Evolutionary conservation across 2,113 vertebrate genomes (phyloP).

Genomic region (Natator depressus): DNA sequence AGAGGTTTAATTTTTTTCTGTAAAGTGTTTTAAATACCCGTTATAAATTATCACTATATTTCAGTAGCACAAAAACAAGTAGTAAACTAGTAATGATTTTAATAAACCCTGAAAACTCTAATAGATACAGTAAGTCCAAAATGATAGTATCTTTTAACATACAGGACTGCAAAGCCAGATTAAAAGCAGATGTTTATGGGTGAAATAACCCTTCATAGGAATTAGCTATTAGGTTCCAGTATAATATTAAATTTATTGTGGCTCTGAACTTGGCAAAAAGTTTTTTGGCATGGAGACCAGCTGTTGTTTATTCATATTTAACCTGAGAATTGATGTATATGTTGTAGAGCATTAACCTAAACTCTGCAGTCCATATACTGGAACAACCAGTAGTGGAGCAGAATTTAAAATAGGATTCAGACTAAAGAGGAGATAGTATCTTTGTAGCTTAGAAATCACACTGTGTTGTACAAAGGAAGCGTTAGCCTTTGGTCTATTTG

Average conservation of each 20-base stretch:
- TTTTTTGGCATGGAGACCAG: neutral
- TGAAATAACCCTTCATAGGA: constrained; percentile 46
- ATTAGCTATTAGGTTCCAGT: constrained; percentile 53
- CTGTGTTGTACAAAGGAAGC: neutral
- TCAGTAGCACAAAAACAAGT: constrained; percentile 19
- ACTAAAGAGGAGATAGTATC: neutral
- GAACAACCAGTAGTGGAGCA: neutral
- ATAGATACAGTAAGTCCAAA: constrained; percentile 10
- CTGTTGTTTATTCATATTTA: constrained; percentile 59
- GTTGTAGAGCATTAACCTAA: constrained; percentile 17
- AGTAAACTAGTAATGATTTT: constrained; percentile 5
- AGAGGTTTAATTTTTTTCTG: neutral
- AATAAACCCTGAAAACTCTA: constrained; percentile 39
- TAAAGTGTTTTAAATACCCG: neutral
- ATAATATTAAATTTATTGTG: constrained; percentile 64
- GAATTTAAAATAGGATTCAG: neutral
- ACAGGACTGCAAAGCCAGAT: constrained; percentile 40
- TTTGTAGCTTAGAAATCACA: neutral
- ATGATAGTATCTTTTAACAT: constrained; percentile 43
- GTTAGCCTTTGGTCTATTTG: neutral
- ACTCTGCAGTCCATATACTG: neutral
- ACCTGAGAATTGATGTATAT: neutral
- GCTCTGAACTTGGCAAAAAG: constrained; percentile 25
- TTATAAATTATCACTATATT: neutral
- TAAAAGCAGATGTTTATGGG: constrained; percentile 62